Evolutionary conservation across 2,113 vertebrate species (phyloP), one percentile per base, ranked within the genome.

Genomic region (Fukomys damarensis): DNA sequence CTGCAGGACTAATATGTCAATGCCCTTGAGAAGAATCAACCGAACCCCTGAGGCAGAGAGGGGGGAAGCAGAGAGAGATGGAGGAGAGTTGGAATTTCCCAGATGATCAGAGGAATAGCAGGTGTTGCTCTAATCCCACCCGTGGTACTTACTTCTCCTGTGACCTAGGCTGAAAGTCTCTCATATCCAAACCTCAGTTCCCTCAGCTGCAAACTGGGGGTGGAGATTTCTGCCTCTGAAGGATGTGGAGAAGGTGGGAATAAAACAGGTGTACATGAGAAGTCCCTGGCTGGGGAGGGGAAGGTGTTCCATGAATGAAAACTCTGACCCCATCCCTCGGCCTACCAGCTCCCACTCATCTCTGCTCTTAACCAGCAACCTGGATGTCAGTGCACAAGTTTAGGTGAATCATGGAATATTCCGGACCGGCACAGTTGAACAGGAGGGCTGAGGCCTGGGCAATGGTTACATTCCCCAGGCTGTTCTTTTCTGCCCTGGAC

Each of bases 1-100:
- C 43, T 54, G 30, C n/a, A 56, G 56, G 63, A 30, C 89, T 38
- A 63, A 56, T 19, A 20, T 19, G 0, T 17, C 65, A 63, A 56
- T 65, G 72, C 24, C n/a, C n/a, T n/a, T n/a, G n/a, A n/a, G n/a
- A n/a, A n/a, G n/a, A n/a, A n/a, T n/a, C 38, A 46, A 16, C 1
- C 17, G 81, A 79, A 11, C 14, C 41, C 43, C 68, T 30, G 5
- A 43, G 61, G n/a, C 70, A 28, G 86, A n/a, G 11, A 72, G 54
- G 43, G 24, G 46, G 72, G 11, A 61, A 63, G 12, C 1, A 2
- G 1, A 3, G 70, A 14, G 1, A 2, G 4, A 14, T 9, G 3
- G 19, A 12, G 38, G 74, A 41, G 66, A 46, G 52, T 11, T 30
- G 28, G 49, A 30, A 41, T 74, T 38, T n/a, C 61, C 65, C 17